phyloP scores from a whole-genome alignment of 2,113 vertebrate species.

The Labeo rohita region DNA sequence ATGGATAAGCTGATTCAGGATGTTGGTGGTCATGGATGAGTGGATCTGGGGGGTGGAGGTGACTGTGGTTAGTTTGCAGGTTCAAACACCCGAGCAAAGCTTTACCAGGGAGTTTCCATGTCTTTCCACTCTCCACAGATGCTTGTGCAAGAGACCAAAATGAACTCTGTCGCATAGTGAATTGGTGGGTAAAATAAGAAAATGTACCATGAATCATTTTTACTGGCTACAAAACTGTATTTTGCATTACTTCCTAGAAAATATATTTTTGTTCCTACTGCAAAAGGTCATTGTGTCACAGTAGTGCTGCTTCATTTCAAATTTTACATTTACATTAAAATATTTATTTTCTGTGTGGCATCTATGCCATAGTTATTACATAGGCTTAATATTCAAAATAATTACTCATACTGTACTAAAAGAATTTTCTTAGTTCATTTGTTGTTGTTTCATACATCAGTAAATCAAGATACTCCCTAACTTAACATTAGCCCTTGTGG shows the following conservation, averaged over 20 bases:
- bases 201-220: no score
- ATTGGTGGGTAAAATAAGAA: not conserved
- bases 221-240: no score
- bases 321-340: not conserved
- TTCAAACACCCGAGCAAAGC: constrained; percentile 24
- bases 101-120: constrained; percentile 31
- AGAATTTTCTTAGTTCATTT: not conserved
- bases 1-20: constrained; percentile 16
- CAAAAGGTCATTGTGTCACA: not conserved
- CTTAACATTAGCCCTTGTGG: not conserved
- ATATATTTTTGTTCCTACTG: no score
- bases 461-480: not conserved
- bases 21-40: constrained; percentile 2
- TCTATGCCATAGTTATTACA: not conserved
- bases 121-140: not conserved
- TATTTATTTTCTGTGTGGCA: not conserved
- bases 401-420: no score
- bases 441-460: not conserved
- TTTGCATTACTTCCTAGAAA: no score
- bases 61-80: constrained; percentile 26
- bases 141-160: not conserved
- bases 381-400: not conserved
- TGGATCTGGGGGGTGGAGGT: not conserved
- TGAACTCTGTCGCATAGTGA: not conserved
- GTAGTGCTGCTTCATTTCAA: not conserved